Evolutionary conservation across 2,888 invertebrate species (phyloP), one percentile per base, ranked within the genome.

Genomic region (Lithophane socia): DNA sequence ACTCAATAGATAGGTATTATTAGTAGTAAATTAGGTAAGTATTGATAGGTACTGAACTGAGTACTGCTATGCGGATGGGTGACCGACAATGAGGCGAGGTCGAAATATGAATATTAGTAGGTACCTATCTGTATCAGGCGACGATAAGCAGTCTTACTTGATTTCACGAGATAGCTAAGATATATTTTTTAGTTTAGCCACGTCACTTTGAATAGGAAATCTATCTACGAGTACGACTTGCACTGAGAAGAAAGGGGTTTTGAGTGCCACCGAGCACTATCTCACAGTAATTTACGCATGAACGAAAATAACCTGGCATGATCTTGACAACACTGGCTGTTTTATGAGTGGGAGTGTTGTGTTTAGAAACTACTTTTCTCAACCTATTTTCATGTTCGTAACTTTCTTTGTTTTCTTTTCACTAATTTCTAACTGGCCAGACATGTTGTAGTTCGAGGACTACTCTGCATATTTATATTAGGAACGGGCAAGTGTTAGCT

Each of bases 241-340:
- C 47, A 75, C 44, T 21, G 52, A 49, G 21, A 65, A 64, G 18
- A 60, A 68, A 75, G 76, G 52, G 61, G 56, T 70, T 80, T 58
- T 52, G 37, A 58, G 37, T 47, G 58, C 44, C 63, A 67, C 61
- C n/a, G 44, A 58, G 12, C 63, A 52, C 70, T 81, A 75, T 76
- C 52, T 52, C 61, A 70, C 13, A 70, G 70, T 70, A 76, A 76
- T 80, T 76, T 75, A 81, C 76, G 70, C 61, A 63, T 81, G 76
- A 52, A 76, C 80, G 3, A 76, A 80, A 80, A 80, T 80, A 80
- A 67, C 76, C 61, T 76, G 81, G 70, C 80, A 76, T 77, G 82
- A 77, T 81, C 82, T 82, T 82, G 77, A 81, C 77, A 77, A 64
- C 77, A 77, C 63, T 66, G 80, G 75, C 80, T 71, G 82, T 71